Evolutionary conservation across 2,888 invertebrate species (phyloP).

Genomic region (Microctonus brassicae): DNA sequence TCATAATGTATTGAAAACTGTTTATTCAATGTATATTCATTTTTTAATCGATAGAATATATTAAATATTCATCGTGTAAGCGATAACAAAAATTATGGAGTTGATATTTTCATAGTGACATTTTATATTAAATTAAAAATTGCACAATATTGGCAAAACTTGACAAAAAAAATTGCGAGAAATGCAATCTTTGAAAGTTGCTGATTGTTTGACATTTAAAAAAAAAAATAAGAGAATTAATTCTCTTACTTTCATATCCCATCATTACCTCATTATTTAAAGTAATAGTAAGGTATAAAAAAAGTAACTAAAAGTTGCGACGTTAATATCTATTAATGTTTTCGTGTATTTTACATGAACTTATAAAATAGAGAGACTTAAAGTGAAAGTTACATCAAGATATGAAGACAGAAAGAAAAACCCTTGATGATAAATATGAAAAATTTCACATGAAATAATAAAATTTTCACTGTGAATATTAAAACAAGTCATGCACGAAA

Average conservation of each 20-base stretch:
- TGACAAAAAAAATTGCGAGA: background rate
- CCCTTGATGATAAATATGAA: background rate
- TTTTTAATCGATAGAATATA: too few species aligned
- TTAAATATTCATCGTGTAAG: too few species aligned
- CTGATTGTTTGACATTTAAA: background rate
- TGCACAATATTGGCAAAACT: too few species aligned
- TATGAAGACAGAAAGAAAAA: background rate
- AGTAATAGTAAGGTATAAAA: background rate
- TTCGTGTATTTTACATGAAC: background rate
- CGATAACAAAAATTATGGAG: too few species aligned
- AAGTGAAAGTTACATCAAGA: background rate
- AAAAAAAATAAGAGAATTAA: background rate
- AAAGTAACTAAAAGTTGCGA: background rate
- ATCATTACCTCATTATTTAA: background rate
- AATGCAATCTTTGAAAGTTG: constrained; percentile 1
- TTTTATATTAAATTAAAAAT: too few species aligned
- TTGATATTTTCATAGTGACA: background rate
- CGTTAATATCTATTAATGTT: background rate
- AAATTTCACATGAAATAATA: background rate
- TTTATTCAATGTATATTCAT: too few species aligned
- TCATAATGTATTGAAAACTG: too few species aligned
- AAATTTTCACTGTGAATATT: background rate
- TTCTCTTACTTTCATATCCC: constrained; percentile 10
- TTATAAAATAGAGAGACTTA: background rate
- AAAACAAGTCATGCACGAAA: too few species aligned